A percentile compares a stretch with the other conserved stretches of the same genome.
phyloP scores from a whole-genome alignment of 2,113 vertebrate species.

The Antigone vipio region DNA sequence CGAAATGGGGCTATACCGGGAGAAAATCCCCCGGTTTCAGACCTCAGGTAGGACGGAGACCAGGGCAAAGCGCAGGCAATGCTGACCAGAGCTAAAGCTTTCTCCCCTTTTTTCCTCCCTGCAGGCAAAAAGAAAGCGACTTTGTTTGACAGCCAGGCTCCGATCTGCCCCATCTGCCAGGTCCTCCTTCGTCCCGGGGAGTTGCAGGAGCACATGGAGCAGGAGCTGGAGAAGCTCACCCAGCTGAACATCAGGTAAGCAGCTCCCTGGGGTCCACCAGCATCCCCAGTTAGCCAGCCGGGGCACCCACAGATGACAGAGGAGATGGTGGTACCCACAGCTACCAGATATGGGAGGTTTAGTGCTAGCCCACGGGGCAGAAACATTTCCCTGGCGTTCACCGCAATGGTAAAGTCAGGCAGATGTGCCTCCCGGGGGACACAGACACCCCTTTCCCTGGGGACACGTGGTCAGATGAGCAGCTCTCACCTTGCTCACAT shows the following conservation, averaged over 20 bases:
- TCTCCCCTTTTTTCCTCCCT: neutral
- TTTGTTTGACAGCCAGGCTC: slow-evolving; percentile 96
- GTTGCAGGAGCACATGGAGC: slow-evolving; percentile 98
- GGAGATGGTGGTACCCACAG: neutral
- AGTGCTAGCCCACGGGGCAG: neutral
- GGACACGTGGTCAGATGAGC: accelerated
- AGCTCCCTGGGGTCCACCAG: neutral
- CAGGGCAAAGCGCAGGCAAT: accelerated
- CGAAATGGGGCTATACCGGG: neutral
- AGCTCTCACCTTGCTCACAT: neutral
- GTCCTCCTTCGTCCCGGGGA: slow-evolving; percentile 94
- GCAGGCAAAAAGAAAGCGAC: slow-evolving; percentile 99
- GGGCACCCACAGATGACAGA: neutral
- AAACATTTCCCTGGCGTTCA: neutral
- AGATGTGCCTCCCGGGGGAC: neutral
- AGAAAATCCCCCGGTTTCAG: neutral
- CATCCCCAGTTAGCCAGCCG: neutral
- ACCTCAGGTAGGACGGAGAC: neutral
- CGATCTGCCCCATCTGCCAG: slow-evolving; percentile 97
- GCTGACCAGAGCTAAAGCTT: neutral
- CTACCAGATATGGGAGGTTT: neutral
- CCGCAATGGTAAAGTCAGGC: neutral
- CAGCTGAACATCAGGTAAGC: slow-evolving; percentile 90
- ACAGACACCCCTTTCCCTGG: neutral
- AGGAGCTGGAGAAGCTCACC: slow-evolving; percentile 93